phyloP scores from a whole-genome alignment of 2,797 vertebrate genomes.

The Eupleurogrammus muticus region DNA sequence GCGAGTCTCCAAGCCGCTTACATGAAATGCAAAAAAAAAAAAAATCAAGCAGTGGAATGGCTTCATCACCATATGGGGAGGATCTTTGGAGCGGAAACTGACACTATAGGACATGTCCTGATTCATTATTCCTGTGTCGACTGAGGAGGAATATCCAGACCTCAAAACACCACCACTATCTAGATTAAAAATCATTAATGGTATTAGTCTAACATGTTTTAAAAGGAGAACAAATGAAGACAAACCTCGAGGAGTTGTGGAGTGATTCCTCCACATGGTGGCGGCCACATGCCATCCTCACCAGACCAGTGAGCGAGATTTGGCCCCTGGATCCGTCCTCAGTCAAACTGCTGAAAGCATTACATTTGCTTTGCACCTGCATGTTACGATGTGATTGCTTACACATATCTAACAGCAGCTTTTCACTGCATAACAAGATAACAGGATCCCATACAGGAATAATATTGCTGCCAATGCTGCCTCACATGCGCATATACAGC shows the following conservation, averaged over 20 bases:
- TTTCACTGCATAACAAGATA: not conserved
- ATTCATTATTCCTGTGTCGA: slow-evolving; percentile 19
- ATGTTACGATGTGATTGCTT: slow-evolving; percentile 5
- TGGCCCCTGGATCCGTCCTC: not conserved
- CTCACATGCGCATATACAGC: not conserved
- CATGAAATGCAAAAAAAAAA: slow-evolving; percentile 36
- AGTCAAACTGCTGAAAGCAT: not conserved
- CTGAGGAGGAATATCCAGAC: not conserved
- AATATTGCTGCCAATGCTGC: not conserved
- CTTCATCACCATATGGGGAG: slow-evolving; percentile 30
- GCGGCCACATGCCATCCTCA: slow-evolving; percentile 48
- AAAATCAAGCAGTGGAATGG: slow-evolving; percentile 25
- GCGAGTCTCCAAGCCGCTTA: slow-evolving; percentile 42
- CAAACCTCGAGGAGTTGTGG: slow-evolving; percentile 12
- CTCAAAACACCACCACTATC: not conserved
- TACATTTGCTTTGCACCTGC: not conserved
- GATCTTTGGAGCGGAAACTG: slow-evolving; percentile 18
- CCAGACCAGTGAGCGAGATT: not conserved
- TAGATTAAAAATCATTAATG: not conserved
- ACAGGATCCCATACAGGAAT: not conserved
- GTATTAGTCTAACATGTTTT: slow-evolving; percentile 3
- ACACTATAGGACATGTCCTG: slow-evolving; percentile 17
- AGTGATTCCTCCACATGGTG: slow-evolving; percentile 67
- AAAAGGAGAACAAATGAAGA: slow-evolving; percentile 7
- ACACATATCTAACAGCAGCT: not conserved